Conservation (phyloP, 2,888 invertebrate species). For the Dyspetes luteomarginatus region DNA sequence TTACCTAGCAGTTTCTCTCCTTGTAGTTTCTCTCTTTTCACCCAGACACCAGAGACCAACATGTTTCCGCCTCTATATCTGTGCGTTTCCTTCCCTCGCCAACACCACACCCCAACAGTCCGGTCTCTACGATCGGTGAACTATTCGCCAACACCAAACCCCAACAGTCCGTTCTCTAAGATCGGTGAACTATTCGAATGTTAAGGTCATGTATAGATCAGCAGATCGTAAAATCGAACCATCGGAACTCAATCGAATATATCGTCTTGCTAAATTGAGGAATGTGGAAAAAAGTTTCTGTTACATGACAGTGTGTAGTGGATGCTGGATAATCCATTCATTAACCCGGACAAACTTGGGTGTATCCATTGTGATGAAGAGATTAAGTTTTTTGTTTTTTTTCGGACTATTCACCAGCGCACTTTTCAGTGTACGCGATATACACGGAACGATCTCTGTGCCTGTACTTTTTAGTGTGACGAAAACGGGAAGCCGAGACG, state of each 20-base stretch:
- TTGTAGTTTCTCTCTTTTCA: background rate
- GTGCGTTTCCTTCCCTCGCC: background rate
- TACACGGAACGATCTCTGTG: background rate
- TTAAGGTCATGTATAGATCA: background rate
- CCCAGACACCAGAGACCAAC: background rate
- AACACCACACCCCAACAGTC: background rate
- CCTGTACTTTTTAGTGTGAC: background rate
- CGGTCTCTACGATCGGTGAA: conserved; percentile 1
- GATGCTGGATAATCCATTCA: background rate
- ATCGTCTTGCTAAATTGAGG: background rate
- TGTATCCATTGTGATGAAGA: background rate
- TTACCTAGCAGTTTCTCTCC: conserved; percentile 12
- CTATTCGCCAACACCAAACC: background rate
- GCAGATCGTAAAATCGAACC: conserved; percentile 19
- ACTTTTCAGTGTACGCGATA: background rate
- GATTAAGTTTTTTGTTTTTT: background rate
- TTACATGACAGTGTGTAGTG: background rate
- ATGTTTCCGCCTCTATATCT: background rate
- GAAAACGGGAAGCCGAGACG: conserved; percentile 32
- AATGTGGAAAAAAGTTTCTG: background rate
- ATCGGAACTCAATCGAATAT: background rate
- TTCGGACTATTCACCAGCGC: background rate
- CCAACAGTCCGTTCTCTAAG: background rate
- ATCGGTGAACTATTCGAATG: conserved; percentile 6
- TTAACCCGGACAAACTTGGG: background rate